Evolutionary conservation across 2,113 vertebrate genomes (phyloP).

Genomic region (Aspidoscelis tigris): DNA sequence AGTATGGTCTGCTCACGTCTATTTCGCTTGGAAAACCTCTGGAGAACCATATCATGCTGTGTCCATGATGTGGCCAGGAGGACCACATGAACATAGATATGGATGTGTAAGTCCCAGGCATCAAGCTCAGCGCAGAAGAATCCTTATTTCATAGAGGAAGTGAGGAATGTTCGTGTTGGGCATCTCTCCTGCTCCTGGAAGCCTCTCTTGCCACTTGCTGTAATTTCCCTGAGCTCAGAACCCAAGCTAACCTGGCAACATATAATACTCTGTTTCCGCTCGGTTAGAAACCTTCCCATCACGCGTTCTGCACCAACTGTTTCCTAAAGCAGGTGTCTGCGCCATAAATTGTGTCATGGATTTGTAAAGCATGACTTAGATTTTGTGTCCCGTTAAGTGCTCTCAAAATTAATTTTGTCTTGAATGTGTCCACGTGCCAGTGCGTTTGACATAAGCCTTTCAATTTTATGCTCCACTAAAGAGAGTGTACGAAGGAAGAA

Average conservation of each 20-base stretch:
- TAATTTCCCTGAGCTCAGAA: slow-evolving; percentile 53
- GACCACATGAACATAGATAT: too few species aligned
- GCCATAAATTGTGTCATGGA: slow-evolving; percentile 65
- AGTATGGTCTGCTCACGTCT: too few species aligned
- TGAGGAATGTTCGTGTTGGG: not conserved
- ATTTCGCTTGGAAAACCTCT: too few species aligned
- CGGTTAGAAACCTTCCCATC: slow-evolving; percentile 50
- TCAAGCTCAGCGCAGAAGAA: too few species aligned
- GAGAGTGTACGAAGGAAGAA: slow-evolving; percentile 61
- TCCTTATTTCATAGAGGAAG: not conserved
- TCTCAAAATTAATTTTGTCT: slow-evolving; percentile 77
- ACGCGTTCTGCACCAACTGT: slow-evolving; percentile 52
- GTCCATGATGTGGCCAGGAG: too few species aligned
- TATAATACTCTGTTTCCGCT: slow-evolving; percentile 28
- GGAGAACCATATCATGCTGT: too few species aligned
- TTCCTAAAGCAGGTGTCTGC: slow-evolving; percentile 60
- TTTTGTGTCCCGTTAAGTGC: slow-evolving; percentile 67
- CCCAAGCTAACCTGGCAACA: slow-evolving; percentile 39
- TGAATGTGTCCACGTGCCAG: slow-evolving; percentile 66
- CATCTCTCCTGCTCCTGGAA: slow-evolving; percentile 12
- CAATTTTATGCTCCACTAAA: slow-evolving; percentile 71
- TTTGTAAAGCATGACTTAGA: slow-evolving; percentile 68
- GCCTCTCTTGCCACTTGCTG: slow-evolving; percentile 14
- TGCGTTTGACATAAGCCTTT: slow-evolving; percentile 71
- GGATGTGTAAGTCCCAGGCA: too few species aligned